These are phyloP conservation scores for Cebidichthys violaceus DNA, from an alignment of 2,113 vertebrate genomes.

Conservation along the genomic window DNA sequence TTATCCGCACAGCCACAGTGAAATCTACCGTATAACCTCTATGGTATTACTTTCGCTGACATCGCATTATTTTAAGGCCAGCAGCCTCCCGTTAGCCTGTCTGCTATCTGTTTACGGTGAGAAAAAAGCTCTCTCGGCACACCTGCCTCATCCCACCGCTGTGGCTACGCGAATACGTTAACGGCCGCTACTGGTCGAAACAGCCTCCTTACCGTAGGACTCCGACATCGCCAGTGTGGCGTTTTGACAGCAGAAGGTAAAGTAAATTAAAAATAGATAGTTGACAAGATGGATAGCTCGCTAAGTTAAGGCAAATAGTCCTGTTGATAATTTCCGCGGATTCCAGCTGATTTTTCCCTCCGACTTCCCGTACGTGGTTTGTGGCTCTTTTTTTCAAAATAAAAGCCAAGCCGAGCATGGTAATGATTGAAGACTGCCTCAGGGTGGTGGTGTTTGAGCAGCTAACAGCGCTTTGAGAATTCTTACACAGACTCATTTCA, in stretches of 20 bases:
- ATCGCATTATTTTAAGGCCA: conserved; percentile 41
- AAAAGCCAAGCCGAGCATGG: conserved; percentile 55
- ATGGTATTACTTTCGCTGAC: conserved; percentile 24
- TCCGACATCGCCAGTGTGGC: conserved; percentile 82
- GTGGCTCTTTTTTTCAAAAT: conserved; percentile 74
- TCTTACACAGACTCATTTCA: not conserved
- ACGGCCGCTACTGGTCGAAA: not conserved
- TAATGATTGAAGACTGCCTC: not conserved
- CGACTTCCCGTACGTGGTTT: conserved; percentile 73
- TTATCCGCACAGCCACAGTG: not conserved
- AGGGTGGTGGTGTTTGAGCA: not conserved
- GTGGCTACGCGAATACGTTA: not conserved
- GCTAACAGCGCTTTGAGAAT: not conserved
- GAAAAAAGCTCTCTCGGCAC: conserved; percentile 40
- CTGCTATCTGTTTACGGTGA: conserved; percentile 67
- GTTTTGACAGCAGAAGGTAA: conserved; percentile 39
- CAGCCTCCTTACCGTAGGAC: conserved; percentile 82
- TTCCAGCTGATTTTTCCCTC: conserved; percentile 70
- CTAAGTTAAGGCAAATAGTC: conserved; percentile 72
- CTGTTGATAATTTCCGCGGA: conserved; percentile 73
- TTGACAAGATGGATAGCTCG: conserved; percentile 65
- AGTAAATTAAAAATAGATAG: conserved; percentile 9
- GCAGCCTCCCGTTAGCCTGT: conserved; percentile 61
- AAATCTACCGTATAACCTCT: not conserved
- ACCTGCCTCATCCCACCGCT: conserved; percentile 59